Conservation (phyloP, 2,797 vertebrate genomes). For the Enteromius unitaeniatus region DNA sequence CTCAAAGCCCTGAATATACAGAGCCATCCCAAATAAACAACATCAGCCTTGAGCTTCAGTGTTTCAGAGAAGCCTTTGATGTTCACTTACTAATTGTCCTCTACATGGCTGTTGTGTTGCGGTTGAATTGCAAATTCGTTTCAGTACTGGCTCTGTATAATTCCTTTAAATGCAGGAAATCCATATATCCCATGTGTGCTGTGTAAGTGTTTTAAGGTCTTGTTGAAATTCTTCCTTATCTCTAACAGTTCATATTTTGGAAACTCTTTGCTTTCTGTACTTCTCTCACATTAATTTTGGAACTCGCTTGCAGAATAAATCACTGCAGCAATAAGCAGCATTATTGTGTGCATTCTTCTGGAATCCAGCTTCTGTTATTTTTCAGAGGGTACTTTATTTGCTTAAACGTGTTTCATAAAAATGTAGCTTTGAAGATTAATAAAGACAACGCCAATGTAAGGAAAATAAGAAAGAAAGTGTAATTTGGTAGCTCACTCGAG, state of each 20-base stretch:
- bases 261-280: constrained; percentile 6
- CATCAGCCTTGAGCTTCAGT: constrained; percentile 29
- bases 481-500: not conserved
- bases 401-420: not conserved
- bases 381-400: not conserved
- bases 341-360: constrained; percentile 15
- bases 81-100: constrained; percentile 38
- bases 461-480: not conserved
- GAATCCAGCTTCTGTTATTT: not conserved
- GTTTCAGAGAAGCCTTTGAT: constrained; percentile 47
- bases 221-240: not conserved
- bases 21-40: constrained; percentile 46
- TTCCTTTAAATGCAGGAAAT: constrained; percentile 10
- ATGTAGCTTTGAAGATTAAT: constrained; percentile 11
- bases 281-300: constrained; percentile 14
- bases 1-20: constrained; percentile 21
- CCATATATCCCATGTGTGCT: constrained; percentile 17
- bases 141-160: constrained; percentile 13
- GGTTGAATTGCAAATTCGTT: constrained; percentile 36
- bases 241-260: not conserved
- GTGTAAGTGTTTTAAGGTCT: constrained; percentile 15
- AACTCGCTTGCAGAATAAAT: not conserved
- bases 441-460: not conserved
- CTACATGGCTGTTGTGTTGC: constrained; percentile 14
- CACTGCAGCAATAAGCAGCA: not conserved